Conservation (phyloP, 2,888 invertebrate species). For the Bombylius discolor region DNA sequence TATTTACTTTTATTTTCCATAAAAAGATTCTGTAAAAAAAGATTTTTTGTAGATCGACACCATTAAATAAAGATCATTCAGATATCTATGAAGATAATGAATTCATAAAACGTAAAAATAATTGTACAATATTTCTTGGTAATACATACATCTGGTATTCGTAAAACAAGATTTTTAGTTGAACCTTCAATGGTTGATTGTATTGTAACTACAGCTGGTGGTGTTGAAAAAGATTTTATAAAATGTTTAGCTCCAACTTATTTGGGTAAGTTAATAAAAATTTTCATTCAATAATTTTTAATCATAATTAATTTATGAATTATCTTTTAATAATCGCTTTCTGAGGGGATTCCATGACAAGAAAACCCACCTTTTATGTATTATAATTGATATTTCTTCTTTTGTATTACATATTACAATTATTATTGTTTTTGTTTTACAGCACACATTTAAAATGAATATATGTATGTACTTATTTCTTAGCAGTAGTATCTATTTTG, state of each 20-base stretch:
- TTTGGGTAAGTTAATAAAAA: constrained; percentile 44
- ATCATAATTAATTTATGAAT: no score
- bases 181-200: constrained; percentile 86
- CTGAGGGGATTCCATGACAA: no score
- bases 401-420: no score
- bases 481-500: no score
- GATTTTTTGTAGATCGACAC: constrained; percentile 57
- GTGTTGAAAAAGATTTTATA: constrained; percentile 96
- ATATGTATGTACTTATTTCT: no score
- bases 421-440: no score
- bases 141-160: constrained; percentile 92
- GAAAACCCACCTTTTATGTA: no score
- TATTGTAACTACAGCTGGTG: constrained; percentile 94
- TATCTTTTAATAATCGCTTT: no score
- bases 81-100: constrained; percentile 63
- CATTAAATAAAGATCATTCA: constrained; percentile 51
- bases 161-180: constrained; percentile 80
- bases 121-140: constrained; percentile 92
- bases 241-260: constrained; percentile 94
- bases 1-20: no score
- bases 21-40: constrained; percentile 17
- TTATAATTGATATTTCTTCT: no score
- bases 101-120: constrained; percentile 59
- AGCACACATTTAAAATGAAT: no score
- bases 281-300: no score